Evolutionary conservation across 2,113 vertebrate genomes (phyloP).

Genomic region (Mesoclemmys tuberculata): DNA sequence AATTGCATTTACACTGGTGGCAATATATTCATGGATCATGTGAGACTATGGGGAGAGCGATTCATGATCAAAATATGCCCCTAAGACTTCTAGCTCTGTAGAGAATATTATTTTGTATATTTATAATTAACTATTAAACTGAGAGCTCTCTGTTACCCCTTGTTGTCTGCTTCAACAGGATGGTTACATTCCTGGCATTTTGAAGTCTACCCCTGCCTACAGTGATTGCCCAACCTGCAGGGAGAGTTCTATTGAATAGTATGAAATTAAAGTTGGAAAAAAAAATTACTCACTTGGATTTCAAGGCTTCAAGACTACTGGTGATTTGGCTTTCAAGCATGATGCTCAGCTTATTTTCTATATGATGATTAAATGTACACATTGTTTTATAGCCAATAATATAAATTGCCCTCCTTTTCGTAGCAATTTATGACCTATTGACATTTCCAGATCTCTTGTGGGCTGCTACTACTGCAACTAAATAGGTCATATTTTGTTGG

Average conservation of each 20-base stretch:
- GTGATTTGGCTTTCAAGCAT: not conserved
- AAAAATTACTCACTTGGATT: not conserved
- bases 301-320: not conserved
- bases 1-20: not conserved
- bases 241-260: not conserved
- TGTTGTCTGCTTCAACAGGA: not conserved
- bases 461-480: not conserved
- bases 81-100: not conserved
- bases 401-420: not conserved
- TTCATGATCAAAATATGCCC: not conserved
- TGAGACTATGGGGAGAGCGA: fast-evolving
- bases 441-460: not conserved
- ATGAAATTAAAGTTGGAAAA: not conserved
- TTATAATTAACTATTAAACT: not conserved
- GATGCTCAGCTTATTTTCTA: not conserved
- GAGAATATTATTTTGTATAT: not conserved
- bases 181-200: not conserved
- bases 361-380: not conserved
- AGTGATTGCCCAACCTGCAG: not conserved
- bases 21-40: not conserved
- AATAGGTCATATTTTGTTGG: not conserved
- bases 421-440: not conserved
- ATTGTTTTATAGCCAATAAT: not conserved
- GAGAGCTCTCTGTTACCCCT: not conserved
- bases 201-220: not conserved